Evolutionary conservation across 2,113 vertebrate species (phyloP).

Genomic region (Elanus axillaris): DNA sequence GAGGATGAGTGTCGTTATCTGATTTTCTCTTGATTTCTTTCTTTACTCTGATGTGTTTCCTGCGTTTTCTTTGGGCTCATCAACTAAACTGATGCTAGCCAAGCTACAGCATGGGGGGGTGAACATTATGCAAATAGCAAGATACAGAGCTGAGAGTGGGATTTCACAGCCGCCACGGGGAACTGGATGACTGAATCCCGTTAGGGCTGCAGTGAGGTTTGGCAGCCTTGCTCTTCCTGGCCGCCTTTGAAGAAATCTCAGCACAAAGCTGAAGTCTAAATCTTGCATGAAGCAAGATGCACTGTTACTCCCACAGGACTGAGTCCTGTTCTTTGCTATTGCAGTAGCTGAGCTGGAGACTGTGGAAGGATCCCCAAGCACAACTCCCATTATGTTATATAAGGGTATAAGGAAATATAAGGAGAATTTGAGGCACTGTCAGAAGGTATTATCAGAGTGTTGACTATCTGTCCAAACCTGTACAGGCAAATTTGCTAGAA

Average conservation of each 20-base stretch:
- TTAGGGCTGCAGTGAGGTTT: not conserved
- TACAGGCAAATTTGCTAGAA: not conserved
- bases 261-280: not conserved
- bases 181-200: not conserved
- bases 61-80: not conserved
- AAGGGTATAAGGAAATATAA: not conserved
- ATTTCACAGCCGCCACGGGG: not conserved
- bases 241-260: not conserved
- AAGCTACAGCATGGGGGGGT: not conserved
- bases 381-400: not conserved
- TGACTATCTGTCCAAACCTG: not conserved
- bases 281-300: not conserved
- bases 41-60: not conserved
- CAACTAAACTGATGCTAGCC: not conserved
- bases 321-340: not conserved
- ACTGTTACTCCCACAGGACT: not conserved
- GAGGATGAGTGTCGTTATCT: not conserved
- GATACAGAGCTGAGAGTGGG: not conserved
- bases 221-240: not conserved
- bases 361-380: not conserved
- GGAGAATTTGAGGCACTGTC: not conserved
- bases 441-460: not conserved
- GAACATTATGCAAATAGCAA: not conserved
- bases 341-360: not conserved
- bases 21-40: not conserved